Evolutionary conservation across 2,888 invertebrate species (phyloP), one percentile per base, ranked within the genome.

Genomic region (Clepsis dumicolana): DNA sequence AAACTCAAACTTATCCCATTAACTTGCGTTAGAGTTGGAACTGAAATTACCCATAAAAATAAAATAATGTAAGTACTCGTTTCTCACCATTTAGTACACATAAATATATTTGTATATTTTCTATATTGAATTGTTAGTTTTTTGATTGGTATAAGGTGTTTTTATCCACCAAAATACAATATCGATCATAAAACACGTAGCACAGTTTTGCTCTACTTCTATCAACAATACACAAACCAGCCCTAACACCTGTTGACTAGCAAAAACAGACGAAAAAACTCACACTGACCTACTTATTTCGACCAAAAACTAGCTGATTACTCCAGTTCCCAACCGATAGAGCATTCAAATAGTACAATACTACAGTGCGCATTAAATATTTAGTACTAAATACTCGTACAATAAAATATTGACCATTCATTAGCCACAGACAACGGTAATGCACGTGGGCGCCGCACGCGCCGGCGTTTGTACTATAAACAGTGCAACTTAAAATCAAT

Each of bases 391-490:
- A n/a, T n/a, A n/a, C n/a, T n/a, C n/a, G n/a, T n/a, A n/a, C n/a
- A n/a, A n/a, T n/a, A n/a, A n/a, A n/a, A n/a, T n/a, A n/a, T n/a
- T 48, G 48, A 21, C 27, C 41, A 65, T 50, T 67, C 48, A 67
- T 63, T 62, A 62, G 25, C 54, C 44, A 38, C 62, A 67, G 62
- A 67, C 62, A 67, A 65, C 57, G 62, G 56, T 56, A 59, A 60
- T 35, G 48, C 67, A 67, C 62, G 67, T 62, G 67, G 62, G 50
- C 0, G 38, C 25, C 50, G 66, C 66, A 62, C 66, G 66, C 67
- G 67, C 66, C 10, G 18, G 12, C 54, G 38, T 67, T 67, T 57
- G 67, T 63, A 24, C 67, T 56, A 63, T 25, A 38, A 62, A 60
- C 41, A 29, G 56, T 24, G 21, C 21, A 29, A 44, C 50, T 35